A percentile compares a stretch with the other conserved stretches of the same genome.
Conservation (phyloP, 2,113 vertebrate species). For the Planiliza haematocheilus region DNA sequence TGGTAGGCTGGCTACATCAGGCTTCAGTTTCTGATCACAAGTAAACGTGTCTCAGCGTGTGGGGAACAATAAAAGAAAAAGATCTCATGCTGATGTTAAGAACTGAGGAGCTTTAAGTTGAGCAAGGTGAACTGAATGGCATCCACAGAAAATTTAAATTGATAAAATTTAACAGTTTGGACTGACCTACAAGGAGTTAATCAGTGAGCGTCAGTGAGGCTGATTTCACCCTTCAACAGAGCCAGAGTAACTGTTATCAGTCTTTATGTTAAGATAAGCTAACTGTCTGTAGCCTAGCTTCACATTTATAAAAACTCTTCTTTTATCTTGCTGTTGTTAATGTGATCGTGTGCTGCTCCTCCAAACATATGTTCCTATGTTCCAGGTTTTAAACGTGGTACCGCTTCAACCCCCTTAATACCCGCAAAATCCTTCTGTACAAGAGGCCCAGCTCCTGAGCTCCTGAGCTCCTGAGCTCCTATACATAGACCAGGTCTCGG, state of each 20-base stretch:
- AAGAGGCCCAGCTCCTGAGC: background rate
- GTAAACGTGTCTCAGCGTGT: no score
- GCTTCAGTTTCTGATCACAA: no score
- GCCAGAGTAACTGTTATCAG: background rate
- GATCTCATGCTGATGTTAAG: no score
- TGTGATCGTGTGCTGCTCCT: slow-evolving; percentile 15
- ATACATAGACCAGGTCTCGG: slow-evolving; percentile 94
- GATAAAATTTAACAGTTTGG: no score
- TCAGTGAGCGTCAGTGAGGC: no score
- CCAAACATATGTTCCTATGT: slow-evolving; percentile 39
- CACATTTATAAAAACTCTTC: background rate
- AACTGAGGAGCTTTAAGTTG: no score
- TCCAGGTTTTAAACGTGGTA: slow-evolving; percentile 20
- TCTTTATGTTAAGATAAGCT: background rate
- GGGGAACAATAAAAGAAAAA: no score
- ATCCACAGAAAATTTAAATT: no score
- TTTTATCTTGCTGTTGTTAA: slow-evolving; percentile 8
- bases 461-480: slow-evolving; percentile 51
- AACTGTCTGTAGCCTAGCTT: background rate
- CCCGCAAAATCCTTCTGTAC: slow-evolving; percentile 11
- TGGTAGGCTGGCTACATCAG: no score
- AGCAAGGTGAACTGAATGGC: no score
- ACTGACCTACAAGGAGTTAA: no score
- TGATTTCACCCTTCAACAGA: no score
- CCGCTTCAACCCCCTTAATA: background rate